Percentiles rank a stretch among this genome's conserved stretches.
phyloP scores from a whole-genome alignment of 2,113 vertebrate species.

The Ptychochromis oligacanthus region DNA sequence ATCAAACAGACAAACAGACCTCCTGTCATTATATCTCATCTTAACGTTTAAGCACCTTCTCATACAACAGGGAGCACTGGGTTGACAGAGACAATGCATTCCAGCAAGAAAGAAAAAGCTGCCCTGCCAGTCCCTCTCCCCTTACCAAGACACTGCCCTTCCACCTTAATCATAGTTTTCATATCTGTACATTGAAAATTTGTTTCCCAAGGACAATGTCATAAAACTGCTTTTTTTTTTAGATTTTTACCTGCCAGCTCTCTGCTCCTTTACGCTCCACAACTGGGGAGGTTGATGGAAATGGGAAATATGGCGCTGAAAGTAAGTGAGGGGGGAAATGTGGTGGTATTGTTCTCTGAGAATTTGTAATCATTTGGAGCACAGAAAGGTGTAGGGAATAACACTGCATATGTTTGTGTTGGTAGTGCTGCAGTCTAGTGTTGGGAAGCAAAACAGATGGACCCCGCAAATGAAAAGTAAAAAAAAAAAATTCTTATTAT shows the following conservation, averaged over 20 bases:
- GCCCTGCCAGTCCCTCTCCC: constrained; percentile 74
- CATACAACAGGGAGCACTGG: not conserved
- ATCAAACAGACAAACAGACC: not conserved
- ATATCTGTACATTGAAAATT: constrained; percentile 98
- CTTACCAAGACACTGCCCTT: constrained; percentile 85
- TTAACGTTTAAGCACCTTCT: not conserved
- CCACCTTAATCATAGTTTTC: constrained; percentile 97
- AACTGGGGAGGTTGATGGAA: constrained; percentile 78
- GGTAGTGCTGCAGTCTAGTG: constrained; percentile 9
- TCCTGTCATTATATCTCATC: constrained; percentile 12
- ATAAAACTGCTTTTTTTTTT: constrained; percentile 96
- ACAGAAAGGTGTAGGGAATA: constrained; percentile 81
- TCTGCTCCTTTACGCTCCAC: constrained; percentile 86
- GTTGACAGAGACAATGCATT: constrained; percentile 86
- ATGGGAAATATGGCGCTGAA: constrained; percentile 16
- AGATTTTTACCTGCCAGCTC: constrained; percentile 90
- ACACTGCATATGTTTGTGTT: constrained; percentile 54
- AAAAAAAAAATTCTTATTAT: no score
- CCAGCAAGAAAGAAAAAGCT: constrained; percentile 87
- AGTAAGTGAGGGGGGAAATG: constrained; percentile 43
- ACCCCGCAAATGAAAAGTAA: constrained; percentile 88
- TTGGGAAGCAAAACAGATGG: constrained; percentile 80
- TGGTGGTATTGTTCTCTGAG: not conserved
- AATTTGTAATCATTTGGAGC: constrained; percentile 21
- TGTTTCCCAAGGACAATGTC: constrained; percentile 95